Conservation (phyloP, 2,113 vertebrate species). For the Aspiorhynchus laticeps region DNA sequence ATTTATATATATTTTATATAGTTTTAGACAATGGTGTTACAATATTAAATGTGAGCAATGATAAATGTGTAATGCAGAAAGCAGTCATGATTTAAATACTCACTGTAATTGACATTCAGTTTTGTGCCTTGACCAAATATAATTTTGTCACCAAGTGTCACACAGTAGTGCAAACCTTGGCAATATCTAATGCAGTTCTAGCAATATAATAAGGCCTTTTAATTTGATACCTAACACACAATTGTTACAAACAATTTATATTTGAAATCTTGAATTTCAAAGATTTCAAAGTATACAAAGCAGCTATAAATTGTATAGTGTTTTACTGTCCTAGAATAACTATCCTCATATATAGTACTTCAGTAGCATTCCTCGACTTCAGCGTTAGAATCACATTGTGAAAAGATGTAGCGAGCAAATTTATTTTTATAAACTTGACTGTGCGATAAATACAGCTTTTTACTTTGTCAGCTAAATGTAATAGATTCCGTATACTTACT, state of each 20-base stretch:
- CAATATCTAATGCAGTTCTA: conserved; percentile 17
- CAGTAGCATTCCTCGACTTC: neutral
- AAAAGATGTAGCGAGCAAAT: neutral
- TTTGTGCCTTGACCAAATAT: conserved; percentile 48
- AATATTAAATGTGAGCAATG: neutral
- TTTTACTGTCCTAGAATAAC: neutral
- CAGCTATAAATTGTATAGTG: neutral
- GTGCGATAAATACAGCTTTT: neutral
- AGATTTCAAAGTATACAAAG: neutral
- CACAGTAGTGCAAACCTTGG: neutral
- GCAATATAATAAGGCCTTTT: neutral
- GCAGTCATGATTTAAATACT: neutral
- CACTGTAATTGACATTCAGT: conserved; percentile 33
- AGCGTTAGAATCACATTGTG: neutral
- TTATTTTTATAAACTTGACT: neutral
- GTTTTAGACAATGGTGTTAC: neutral
- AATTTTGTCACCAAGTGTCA: conserved; percentile 25
- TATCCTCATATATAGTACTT: neutral
- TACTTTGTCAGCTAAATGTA: neutral
- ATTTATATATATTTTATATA: neutral
- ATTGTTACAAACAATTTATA: neutral
- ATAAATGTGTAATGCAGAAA: neutral
- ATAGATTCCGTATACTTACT: conserved; percentile 17
- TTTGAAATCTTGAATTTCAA: neutral
- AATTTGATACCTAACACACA: neutral